phyloP scores from a whole-genome alignment of 1,140 invertebrate genomes.

The Listronotus bonariensis region DNA sequence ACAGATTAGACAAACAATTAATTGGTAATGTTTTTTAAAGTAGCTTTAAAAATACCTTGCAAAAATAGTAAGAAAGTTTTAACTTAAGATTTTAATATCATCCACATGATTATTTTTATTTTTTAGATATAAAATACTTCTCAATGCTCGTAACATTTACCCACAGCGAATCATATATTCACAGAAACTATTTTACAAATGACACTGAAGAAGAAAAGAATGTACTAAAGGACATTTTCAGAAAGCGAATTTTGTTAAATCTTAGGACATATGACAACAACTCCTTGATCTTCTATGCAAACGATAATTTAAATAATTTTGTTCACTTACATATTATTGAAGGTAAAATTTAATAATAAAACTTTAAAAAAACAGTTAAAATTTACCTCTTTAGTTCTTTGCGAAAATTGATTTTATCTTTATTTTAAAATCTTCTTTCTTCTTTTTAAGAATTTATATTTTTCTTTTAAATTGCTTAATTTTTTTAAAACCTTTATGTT shows the following conservation, averaged over 20 bases:
- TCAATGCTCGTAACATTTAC: conserved; percentile 89
- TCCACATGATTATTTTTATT: conserved; percentile 16
- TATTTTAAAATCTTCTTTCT: no score
- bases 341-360: conserved; percentile 49
- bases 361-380: no score
- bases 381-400: no score
- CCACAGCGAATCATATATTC: conserved; percentile 75
- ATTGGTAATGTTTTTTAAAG: no score
- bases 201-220: conserved; percentile 67
- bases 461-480: no score
- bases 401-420: no score
- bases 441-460: no score
- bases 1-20: no score
- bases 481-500: no score
- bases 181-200: conserved; percentile 73
- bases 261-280: conserved; percentile 83
- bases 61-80: no score
- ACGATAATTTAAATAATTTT: conserved; percentile 93
- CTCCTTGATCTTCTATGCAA: conserved; percentile 85
- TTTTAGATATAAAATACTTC: conserved; percentile 87
- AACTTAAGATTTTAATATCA: no score
- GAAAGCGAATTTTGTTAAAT: conserved; percentile 82
- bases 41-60: no score
- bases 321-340: conserved; percentile 85
- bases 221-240: conserved; percentile 73